These are phyloP conservation scores for Vidua chalybeata DNA, from an alignment of 2,113 vertebrate genomes.

Conservation along the genomic window DNA sequence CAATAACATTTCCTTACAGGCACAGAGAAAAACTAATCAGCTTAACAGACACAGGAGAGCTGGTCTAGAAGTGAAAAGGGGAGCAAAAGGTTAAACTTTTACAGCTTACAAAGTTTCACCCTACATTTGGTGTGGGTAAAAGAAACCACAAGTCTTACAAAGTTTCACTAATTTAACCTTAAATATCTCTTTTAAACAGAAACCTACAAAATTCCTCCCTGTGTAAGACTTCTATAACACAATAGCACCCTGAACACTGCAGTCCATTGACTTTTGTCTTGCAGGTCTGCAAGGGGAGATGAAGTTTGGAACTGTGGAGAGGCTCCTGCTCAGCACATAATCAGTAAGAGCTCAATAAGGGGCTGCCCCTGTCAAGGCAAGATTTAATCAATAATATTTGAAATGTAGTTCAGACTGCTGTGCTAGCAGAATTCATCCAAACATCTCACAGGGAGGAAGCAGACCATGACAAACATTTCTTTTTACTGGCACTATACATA, in stretches of 20 bases:
- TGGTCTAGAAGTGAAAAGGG: neutral
- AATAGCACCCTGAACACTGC: neutral
- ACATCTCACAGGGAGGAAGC: neutral
- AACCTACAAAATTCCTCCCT: neutral
- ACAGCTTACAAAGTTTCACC: neutral
- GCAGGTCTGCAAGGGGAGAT: neutral
- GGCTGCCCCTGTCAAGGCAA: conserved; percentile 1
- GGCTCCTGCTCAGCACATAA: neutral
- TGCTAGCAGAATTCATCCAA: conserved; percentile 35
- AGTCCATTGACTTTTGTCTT: neutral
- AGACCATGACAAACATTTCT: conserved; percentile 54
- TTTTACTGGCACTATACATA: conserved; percentile 31
- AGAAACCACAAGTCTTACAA: neutral
- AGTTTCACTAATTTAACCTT: neutral
- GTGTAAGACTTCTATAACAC: neutral
- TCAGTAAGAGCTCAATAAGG: neutral
- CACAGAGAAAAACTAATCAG: neutral
- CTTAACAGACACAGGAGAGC: neutral
- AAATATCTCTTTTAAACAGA: neutral
- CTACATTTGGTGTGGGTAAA: neutral
- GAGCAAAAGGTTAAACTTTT: neutral
- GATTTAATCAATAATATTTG: conserved; percentile 2
- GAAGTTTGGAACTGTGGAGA: neutral
- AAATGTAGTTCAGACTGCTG: neutral
- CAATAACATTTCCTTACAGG: neutral